phyloP scores from a whole-genome alignment of 2,888 invertebrate species.

The Trisateles emortualis region DNA sequence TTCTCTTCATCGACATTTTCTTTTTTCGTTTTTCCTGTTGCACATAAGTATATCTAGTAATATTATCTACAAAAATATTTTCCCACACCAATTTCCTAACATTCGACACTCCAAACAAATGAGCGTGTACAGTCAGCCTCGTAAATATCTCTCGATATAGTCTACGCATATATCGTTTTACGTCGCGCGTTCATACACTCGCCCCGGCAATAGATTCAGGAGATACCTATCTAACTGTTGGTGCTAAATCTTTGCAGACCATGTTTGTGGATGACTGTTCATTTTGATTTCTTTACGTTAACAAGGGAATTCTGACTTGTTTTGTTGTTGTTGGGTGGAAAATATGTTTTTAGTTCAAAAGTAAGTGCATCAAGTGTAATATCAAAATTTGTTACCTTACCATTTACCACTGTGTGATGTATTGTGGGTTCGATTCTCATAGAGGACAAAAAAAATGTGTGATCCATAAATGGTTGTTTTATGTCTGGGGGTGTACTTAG shows the following conservation, averaged over 20 bases:
- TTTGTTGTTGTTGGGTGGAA: constrained; percentile 5
- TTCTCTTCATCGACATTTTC: no score
- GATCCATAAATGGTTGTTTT: no score
- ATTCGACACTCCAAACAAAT: constrained; percentile 36
- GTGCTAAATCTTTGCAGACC: constrained; percentile 64
- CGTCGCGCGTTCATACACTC: constrained; percentile 62
- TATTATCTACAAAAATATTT: neutral
- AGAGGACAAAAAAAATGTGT: no score
- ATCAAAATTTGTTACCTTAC: no score
- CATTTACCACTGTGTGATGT: no score
- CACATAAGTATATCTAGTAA: no score
- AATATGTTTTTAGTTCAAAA: neutral
- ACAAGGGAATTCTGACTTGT: constrained; percentile 18
- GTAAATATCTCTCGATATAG: constrained; percentile 54
- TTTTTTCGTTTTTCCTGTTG: no score
- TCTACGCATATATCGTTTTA: constrained; percentile 52
- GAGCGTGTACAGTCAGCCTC: constrained; percentile 48
- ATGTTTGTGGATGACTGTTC: constrained; percentile 63
- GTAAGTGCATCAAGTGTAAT: no score
- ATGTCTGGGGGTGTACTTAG: no score
- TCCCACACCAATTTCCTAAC: constrained; percentile 31
- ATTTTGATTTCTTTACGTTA: constrained; percentile 41
- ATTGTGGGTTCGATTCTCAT: no score
- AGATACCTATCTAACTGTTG: constrained; percentile 68
- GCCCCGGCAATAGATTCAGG: constrained; percentile 66